Base-by-base conservation (phyloP, 2,888 invertebrate genomes). In the Habroteleia sp. region DNA sequence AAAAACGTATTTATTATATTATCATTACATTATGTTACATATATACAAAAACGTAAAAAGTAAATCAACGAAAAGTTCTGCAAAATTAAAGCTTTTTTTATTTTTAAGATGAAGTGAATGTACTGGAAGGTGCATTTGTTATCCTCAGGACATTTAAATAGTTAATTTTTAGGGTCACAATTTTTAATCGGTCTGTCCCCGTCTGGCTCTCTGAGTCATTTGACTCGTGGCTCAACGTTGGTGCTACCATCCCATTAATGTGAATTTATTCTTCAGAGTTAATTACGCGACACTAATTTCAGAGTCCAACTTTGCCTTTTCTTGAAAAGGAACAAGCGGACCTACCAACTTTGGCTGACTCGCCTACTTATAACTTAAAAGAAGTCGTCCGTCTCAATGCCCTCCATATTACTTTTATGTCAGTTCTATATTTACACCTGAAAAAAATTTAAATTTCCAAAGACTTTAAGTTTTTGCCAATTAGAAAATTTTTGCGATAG, bases 251-350 rank as follows among this genome's bases (percentile, higher is more conserved):
- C 66, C 71, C 78, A 81, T 84, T 85, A 86, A 86, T 85, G 82
- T 80, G 84, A 84, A 86, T 86, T 86, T 86, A 86, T 86, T 85
- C 82, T 80, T 78, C 78, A 58, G 79, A 85, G 83, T 86, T 86
- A 86, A 86, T 86, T 85, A 85, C 84, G 84, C 85, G 86, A 86
- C 86, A 84, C 84, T 85, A 86, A 86, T 86, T 86, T 83, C 82
- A 83, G n/a, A n/a, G 79, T 74, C 83, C 82, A 84, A 86, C 84
- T 86, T 82, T 76, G 77, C 79, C 48, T 75, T 80, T 68, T 74
- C 76, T 76, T 78, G 75, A 78, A 79, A 79, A 78, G 76, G 76
- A 77, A 71, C 77, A 69, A 74, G 60, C 63, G 50, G 72, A 46
- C 71, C 76, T 68, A 74, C 73, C 72, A 76, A 79, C 78, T 74